Evolutionary conservation across 1,140 invertebrate species (phyloP), one percentile per base, ranked within the genome.

Genomic region (Centruroides vittatus): DNA sequence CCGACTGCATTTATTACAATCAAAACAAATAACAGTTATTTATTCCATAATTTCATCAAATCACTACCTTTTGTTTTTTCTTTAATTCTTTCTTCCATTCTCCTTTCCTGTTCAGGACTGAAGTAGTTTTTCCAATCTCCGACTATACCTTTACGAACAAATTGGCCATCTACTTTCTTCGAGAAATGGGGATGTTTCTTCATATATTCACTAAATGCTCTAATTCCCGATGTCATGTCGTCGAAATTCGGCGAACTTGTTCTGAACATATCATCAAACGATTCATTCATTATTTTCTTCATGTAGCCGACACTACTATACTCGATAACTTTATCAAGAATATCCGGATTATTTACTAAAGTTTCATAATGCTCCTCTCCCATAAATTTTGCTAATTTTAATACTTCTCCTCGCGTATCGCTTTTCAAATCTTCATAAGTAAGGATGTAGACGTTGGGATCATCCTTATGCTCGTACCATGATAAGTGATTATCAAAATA

Each of bases 251-350:
- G 4, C 3, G 8, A n/a, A n/a, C n/a, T 57, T n/a, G 7, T 12
- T 8, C 3, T 7, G 48, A 35, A 60, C 11, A 11, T 12, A 48
- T 41, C 46, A 23, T 36, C 36, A 35, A 35, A 59, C 36, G 54
- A 59, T 9, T 9, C 36, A 9, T 59, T 59, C 9, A 59, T 51
- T 1, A 70, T 68, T 65, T 79, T 79, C n/a, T 70, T 67, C 78
- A 80, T 80, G 34, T 63, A 71, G 7, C 75, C 69, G 64, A 80
- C 78, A n/a, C 69, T 71, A 55, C 76, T 77, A 61, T 77, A 75
- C 4, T 71, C 60, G 5, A 70, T 66, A 9, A 76, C 70, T 41
- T 61, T 60, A 5, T 67, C 62, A 5, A 61, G 13, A 12, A 74
- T 65, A 12, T 70, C 57, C 13, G 71, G 70, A 5, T 70, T 67